Percentiles rank a stretch among this genome's conserved stretches.
These are phyloP conservation scores for Xenus cinereus DNA, from an alignment of 2,113 vertebrate species.

Conservation along the genomic window DNA sequence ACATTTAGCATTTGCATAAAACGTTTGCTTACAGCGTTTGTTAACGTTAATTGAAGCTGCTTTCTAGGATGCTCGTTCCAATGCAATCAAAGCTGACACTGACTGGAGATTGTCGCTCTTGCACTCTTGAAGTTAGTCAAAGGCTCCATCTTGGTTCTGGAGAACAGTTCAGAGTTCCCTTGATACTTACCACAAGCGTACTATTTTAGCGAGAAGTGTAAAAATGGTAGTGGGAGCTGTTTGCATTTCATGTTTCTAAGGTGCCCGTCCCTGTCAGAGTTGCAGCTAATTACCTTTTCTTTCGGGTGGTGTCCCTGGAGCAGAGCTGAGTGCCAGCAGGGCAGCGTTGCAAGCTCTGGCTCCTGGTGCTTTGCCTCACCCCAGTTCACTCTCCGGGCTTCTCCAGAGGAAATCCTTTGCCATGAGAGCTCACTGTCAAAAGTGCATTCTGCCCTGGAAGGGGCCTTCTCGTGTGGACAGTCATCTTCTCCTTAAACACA, in stretches of 20 bases:
- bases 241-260: accelerated
- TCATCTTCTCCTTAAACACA: background rate
- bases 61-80: background rate
- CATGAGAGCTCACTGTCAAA: background rate
- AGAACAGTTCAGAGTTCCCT: background rate
- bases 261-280: background rate
- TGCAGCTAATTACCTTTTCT: background rate
- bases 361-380: background rate
- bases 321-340: background rate
- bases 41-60: background rate
- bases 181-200: accelerated
- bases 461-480: background rate
- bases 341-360: background rate
- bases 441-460: background rate
- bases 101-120: accelerated
- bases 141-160: background rate
- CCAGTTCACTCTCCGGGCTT: background rate
- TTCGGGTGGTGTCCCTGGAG: no score
- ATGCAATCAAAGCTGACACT: no score
- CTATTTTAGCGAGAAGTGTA: background rate
- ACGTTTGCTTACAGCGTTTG: background rate
- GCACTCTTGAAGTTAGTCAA: background rate
- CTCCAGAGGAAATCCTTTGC: background rate
- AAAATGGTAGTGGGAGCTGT: accelerated
- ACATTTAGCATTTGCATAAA: background rate